phyloP scores from a whole-genome alignment of 1,140 invertebrate genomes.

The Oryzaephilus surinamensis region DNA sequence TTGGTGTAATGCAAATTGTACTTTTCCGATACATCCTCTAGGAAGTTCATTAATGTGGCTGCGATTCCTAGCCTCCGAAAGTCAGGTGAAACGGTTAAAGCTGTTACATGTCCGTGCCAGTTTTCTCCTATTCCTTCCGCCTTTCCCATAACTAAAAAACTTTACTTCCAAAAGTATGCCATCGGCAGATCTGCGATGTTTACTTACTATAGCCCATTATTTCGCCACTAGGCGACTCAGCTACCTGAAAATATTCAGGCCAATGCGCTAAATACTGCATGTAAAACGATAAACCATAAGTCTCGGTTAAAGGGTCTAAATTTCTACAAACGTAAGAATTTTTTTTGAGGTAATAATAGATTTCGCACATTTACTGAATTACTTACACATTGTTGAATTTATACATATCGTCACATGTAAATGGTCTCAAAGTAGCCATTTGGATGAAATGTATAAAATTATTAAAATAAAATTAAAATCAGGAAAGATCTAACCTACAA shows the following conservation, averaged over 20 bases:
- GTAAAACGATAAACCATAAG: slow-evolving; percentile 95
- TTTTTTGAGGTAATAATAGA: too few relatives aligned
- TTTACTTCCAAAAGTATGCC: neutral
- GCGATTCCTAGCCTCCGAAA: slow-evolving; percentile 86
- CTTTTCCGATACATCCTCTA: slow-evolving; percentile 96
- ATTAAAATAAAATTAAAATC: too few relatives aligned
- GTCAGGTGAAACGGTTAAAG: slow-evolving; percentile 90
- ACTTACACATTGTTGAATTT: slow-evolving; percentile 94
- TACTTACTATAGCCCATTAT: slow-evolving; percentile 98
- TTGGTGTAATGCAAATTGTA: slow-evolving; percentile 34
- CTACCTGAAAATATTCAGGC: slow-evolving; percentile 98
- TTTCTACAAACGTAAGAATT: slow-evolving; percentile 53
- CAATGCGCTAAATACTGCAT: slow-evolving; percentile 95
- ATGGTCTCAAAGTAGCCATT: slow-evolving; percentile 90
- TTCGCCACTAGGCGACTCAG: slow-evolving; percentile 86
- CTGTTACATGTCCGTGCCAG: slow-evolving; percentile 99
- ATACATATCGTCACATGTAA: slow-evolving; percentile 90
- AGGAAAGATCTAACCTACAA: too few relatives aligned
- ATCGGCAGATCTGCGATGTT: slow-evolving; percentile 1
- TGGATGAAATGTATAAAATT: too few relatives aligned
- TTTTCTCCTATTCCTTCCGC: slow-evolving; percentile 89
- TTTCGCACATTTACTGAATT: slow-evolving; percentile 3
- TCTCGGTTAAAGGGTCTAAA: slow-evolving; percentile 93
- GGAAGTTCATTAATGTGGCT: slow-evolving; percentile 84
- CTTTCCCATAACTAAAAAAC: slow-evolving; percentile 88